Evolutionary conservation across 2,113 vertebrate genomes (phyloP).

Genomic region (Ophthalmolycus amberensis): DNA sequence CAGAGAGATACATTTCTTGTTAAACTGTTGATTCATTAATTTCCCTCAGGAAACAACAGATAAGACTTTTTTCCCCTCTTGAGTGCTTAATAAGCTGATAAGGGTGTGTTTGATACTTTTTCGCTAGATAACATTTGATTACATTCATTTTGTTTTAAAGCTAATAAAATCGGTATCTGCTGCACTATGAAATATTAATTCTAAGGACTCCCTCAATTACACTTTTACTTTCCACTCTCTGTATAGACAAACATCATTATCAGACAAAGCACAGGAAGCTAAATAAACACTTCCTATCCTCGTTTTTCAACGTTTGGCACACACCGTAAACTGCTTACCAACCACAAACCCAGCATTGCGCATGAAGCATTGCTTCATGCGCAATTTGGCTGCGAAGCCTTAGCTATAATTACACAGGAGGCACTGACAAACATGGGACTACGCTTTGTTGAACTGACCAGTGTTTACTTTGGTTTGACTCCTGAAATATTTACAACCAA

Average conservation of each 20-base stretch:
- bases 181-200: not conserved
- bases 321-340: slow-evolving; percentile 37
- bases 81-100: not conserved
- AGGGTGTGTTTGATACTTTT: not conserved
- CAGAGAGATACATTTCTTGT: slow-evolving; percentile 20
- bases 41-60: slow-evolving; percentile 33
- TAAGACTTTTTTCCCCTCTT: slow-evolving; percentile 15
- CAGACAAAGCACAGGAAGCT: slow-evolving; percentile 9
- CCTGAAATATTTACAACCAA: slow-evolving; percentile 71
- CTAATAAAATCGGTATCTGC: not conserved
- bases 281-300: slow-evolving; percentile 14
- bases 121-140: not conserved
- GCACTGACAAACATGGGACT: slow-evolving; percentile 61
- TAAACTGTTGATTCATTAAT: slow-evolving; percentile 48
- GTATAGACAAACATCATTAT: slow-evolving; percentile 35
- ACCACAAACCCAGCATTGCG: slow-evolving; percentile 48
- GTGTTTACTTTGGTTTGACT: slow-evolving; percentile 62
- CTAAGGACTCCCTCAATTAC: not conserved
- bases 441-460: slow-evolving; percentile 50
- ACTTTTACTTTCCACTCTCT: slow-evolving; percentile 14
- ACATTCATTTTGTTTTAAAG: slow-evolving; percentile 13
- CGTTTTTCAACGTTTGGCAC: slow-evolving; percentile 37
- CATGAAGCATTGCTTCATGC: slow-evolving; percentile 70
- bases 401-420: slow-evolving; percentile 60
- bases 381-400: slow-evolving; percentile 62